Base-by-base conservation (phyloP, 2,888 invertebrate genomes). In the Muscina levida region DNA sequence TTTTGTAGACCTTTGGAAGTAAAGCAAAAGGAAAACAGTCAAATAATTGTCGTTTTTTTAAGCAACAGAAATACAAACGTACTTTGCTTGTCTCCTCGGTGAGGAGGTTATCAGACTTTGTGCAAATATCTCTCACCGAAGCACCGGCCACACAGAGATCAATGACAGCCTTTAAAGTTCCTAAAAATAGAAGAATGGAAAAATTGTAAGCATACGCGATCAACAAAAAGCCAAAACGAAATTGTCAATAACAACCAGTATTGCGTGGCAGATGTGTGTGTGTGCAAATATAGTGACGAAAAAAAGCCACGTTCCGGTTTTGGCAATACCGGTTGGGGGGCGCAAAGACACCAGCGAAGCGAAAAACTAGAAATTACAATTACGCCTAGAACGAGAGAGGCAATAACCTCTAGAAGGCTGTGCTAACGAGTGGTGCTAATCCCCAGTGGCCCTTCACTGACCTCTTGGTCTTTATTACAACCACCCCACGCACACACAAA, bases 41-140 rank as follows among this genome's bases (percentile, higher is more conserved):
- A 48, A 48, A 15, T 2, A 37, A 37, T 10, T 4, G 5, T 37
- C n/a, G 4, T 37, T 6, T 37, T 4, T 10, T 37, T 37, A 6
- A 1, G 6, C 31, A 15, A 39, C 24, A n/a, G 31, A 31, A 8
- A 31, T 31, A 8, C 31, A 5, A 48, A 46, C 74, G 87, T 87
- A 98, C 97, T 92, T 97, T 98, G 84, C 94, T 94, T 51, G 98
- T 98, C 92, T 98, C 98, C 85, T 99, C 98, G 62, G 93, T 87
- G 81, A 99, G 91, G 83, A 96, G 92, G 88, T 93, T 93, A 91
- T 99, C 99, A 62, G 98, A 98, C 90, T 93, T 94, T 90, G 96
- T 96, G 91, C 99, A 99, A 84, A 98, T 93, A 88, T 96, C 96
- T 87, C 96, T 93, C 6, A 97, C 97, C 71, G 97, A 97, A 79